These are phyloP conservation scores for Cataglyphis rosenhaueri DNA, from an alignment of 2,888 invertebrate species.

Conservation along the genomic window DNA sequence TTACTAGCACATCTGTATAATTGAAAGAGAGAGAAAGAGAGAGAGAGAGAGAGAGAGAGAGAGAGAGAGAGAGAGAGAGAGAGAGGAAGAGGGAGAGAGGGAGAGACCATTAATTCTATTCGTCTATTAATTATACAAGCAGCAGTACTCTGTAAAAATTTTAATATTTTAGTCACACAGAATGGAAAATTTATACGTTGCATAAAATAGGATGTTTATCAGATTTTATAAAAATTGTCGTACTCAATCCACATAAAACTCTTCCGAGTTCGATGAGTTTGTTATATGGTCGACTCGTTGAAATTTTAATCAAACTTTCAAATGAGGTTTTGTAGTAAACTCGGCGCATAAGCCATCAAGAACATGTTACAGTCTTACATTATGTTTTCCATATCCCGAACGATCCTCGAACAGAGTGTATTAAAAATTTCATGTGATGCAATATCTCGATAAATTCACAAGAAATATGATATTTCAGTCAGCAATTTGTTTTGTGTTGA, in stretches of 20 bases:
- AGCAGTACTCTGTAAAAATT: background rate
- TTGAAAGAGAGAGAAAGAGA: background rate
- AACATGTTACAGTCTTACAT: constrained; percentile 66
- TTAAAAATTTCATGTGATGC: constrained; percentile 24
- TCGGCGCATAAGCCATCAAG: constrained; percentile 69
- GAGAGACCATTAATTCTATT: background rate
- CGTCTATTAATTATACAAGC: background rate
- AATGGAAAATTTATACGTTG: constrained; percentile 59
- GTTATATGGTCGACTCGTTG: constrained; percentile 61
- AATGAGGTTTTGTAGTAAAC: constrained; percentile 71
- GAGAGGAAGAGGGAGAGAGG: background rate
- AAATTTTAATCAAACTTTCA: constrained; percentile 77
- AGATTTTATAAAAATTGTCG: constrained; percentile 69
- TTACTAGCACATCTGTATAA: background rate
- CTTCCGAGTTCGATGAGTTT: constrained; percentile 67
- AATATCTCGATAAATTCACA: background rate
- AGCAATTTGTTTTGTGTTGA: background rate
- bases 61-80: no score
- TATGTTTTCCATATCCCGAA: constrained; percentile 1
- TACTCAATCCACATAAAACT: constrained; percentile 63
- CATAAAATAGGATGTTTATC: constrained; percentile 51
- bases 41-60: background rate
- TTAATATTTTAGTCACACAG: constrained; percentile 7
- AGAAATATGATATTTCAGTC: constrained; percentile 9
- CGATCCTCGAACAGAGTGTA: background rate